Conservation (phyloP, 23 tunicate genomes). For the Diplosoma virens region DNA sequence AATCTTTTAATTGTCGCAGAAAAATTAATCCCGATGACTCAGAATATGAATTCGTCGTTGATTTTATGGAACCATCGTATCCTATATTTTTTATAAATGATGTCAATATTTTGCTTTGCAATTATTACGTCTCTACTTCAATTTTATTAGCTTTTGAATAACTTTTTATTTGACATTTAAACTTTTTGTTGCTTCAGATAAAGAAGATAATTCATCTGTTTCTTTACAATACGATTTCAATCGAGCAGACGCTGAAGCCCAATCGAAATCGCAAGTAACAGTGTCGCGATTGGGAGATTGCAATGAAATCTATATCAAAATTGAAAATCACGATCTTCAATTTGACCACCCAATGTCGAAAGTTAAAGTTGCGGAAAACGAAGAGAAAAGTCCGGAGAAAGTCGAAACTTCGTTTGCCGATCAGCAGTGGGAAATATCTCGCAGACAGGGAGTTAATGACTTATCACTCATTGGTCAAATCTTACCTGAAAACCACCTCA, state of each 20-base stretch:
- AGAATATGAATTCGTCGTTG: too few relatives aligned
- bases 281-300: not conserved
- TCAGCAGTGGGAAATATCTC: not conserved
- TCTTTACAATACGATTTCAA: slow-evolving; percentile 1
- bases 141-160: too few relatives aligned
- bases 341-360: too few relatives aligned
- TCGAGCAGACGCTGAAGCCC: not conserved
- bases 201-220: not conserved
- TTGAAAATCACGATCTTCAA: slow-evolving; percentile 1
- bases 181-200: not conserved
- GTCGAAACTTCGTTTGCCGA: not conserved
- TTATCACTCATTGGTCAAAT: not conserved
- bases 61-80: too few relatives aligned
- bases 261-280: not conserved
- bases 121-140: too few relatives aligned
- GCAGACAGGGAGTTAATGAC: not conserved
- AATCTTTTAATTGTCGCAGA: too few relatives aligned
- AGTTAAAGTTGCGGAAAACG: too few relatives aligned
- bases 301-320: not conserved
- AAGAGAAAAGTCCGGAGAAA: not conserved
- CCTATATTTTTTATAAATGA: too few relatives aligned
- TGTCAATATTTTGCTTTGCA: too few relatives aligned
- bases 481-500: not conserved
- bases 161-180: too few relatives aligned
- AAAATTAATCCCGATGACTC: too few relatives aligned